Base-by-base conservation (phyloP, 2,888 invertebrate genomes). In the Campoplex capitator region DNA sequence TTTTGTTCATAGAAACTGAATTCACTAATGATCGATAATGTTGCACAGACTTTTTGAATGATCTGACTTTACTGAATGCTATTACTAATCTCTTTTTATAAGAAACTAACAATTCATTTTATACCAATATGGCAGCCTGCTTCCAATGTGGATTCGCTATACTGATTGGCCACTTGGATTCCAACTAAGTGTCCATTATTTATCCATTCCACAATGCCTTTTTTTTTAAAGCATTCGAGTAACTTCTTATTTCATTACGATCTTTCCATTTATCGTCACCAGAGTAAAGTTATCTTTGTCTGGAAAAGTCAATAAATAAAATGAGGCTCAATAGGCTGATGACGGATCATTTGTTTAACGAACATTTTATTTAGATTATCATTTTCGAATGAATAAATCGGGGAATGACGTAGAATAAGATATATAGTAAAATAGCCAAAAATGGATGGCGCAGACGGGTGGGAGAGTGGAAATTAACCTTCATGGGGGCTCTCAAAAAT, bases 381-480 rank as follows among this genome's bases (percentile, higher is more conserved):
- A 28, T 28, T 28, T 28, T 58, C 3, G 13, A 62, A 32, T 32
- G 16, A 62, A 62, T 32, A 62, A 62, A 23, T 32, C 16, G 62
- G 32, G 62, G 32, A 62, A 32, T 62, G 62, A 62, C 62, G 62
- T 32, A n/a, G 18, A n/a, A 23, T 28, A 6, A 4, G 42, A 38
- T 35, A 42, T 76, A 79, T 73, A 48, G 67, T 73, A 18, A 51
- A 58, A 65, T 56, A 67, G 32, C 67, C 68, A 48, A 70, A 77
- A 73, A 81, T 56, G 81, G 77, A 85, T 71, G 81, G 45, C 62
- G 38, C 54, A 74, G 65, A 45, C 68, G 71, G 77, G 78, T 77
- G 78, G 62, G 62, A 82, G 82, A 87, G 74, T 79, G 84, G 78
- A 84, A 87, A 85, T 87, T 84, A 85, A 87, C 87, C 84, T 65